Percentiles rank a stretch among this genome's conserved stretches.
Evolutionary conservation across 2,113 vertebrate genomes (phyloP).

Genomic region (Nymphicus hollandicus): DNA sequence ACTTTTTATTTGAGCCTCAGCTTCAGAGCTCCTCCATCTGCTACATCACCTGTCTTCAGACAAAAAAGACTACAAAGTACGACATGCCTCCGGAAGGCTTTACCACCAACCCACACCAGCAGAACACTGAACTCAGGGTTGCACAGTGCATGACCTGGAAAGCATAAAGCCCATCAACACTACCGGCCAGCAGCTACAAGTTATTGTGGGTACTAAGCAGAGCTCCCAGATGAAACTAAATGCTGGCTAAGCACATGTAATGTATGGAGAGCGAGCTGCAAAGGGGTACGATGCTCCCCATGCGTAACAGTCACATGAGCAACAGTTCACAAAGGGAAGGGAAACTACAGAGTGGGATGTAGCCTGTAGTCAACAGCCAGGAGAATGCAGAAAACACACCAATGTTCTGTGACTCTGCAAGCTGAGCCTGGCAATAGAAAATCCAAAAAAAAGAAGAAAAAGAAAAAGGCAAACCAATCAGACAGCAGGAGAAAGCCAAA

Average conservation of each 20-base stretch:
- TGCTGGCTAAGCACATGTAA: neutral
- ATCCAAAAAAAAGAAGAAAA: neutral
- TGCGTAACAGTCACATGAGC: neutral
- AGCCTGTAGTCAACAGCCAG: neutral
- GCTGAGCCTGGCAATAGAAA: neutral
- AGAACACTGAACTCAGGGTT: neutral
- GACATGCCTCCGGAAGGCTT: fast-evolving
- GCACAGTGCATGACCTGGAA: neutral
- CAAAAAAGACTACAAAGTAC: fast-evolving
- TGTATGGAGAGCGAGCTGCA: neutral
- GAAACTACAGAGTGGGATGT: neutral
- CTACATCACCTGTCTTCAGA: neutral
- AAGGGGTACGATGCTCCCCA: neutral
- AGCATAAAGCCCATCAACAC: neutral
- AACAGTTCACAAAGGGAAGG: neutral
- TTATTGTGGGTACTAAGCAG: neutral
- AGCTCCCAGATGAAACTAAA: neutral
- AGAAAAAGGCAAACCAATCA: neutral
- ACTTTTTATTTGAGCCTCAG: neutral
- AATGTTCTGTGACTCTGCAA: neutral
- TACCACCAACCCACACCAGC: neutral
- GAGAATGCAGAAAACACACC: constrained; percentile 27
- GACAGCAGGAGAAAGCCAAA: neutral
- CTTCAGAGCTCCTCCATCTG: neutral
- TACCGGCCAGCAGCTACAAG: neutral